Conservation (phyloP, 2,113 vertebrate species). For the Austrofundulus limnaeus region DNA sequence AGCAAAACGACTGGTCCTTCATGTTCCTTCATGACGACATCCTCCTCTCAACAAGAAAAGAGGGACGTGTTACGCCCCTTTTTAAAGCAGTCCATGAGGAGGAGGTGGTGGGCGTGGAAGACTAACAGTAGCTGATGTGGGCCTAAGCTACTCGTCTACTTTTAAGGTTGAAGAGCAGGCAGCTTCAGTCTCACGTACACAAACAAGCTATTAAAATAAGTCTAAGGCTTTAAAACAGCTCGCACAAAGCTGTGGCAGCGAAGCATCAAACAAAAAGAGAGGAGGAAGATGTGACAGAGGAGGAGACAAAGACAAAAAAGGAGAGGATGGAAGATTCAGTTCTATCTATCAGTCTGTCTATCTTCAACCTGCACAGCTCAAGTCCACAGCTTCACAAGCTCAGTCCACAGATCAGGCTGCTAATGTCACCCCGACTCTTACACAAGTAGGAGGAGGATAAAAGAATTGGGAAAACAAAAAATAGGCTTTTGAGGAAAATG, state of each 20-base stretch:
- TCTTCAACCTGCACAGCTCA: slow-evolving; percentile 47
- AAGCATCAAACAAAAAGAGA: slow-evolving; percentile 50
- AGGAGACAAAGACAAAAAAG: slow-evolving; percentile 28
- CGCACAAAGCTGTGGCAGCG: slow-evolving; percentile 56
- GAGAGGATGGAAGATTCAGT: slow-evolving; percentile 41
- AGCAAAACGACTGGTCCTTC: slow-evolving; percentile 70
- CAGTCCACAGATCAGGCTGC: slow-evolving; percentile 46
- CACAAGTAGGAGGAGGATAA: slow-evolving; percentile 37
- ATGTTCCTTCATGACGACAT: slow-evolving; percentile 72
- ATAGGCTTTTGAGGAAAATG: slow-evolving; percentile 11
- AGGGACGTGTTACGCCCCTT: slow-evolving; percentile 48
- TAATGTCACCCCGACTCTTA: slow-evolving; percentile 41
- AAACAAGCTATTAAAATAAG: slow-evolving; percentile 15
- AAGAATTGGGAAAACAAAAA: not conserved
- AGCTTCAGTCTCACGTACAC: slow-evolving; percentile 36
- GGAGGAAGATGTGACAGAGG: slow-evolving; percentile 36
- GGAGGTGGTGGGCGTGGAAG: slow-evolving; percentile 15
- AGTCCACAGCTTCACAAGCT: slow-evolving; percentile 7
- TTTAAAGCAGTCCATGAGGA: slow-evolving; percentile 59
- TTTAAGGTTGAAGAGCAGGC: slow-evolving; percentile 29
- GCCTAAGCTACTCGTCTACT: slow-evolving; percentile 45
- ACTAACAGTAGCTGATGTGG: slow-evolving; percentile 46
- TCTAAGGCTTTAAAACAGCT: slow-evolving; percentile 37
- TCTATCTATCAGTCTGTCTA: slow-evolving; percentile 68
- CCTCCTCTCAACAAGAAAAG: slow-evolving; percentile 61